Percentiles rank a stretch among this genome's conserved stretches.
phyloP scores from a whole-genome alignment of 2,113 vertebrate genomes.

The Steatornis caripensis region DNA sequence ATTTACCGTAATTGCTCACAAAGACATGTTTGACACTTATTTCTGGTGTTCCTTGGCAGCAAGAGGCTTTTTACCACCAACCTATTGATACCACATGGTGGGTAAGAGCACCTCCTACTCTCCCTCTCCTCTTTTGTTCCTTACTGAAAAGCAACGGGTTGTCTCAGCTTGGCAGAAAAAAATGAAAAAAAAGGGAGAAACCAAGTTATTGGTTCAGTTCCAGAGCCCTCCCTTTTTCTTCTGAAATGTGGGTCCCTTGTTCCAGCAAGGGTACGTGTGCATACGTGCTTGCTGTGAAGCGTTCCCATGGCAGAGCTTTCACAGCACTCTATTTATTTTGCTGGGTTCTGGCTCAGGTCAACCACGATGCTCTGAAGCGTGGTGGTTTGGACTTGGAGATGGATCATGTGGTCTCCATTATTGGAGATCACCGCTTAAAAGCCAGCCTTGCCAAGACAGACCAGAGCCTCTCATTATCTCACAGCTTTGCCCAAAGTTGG shows the following conservation, averaged over 20 bases:
- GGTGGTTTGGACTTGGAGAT: not conserved
- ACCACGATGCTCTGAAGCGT: not conserved
- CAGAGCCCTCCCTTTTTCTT: not conserved
- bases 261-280: not conserved
- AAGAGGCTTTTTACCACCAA: not conserved
- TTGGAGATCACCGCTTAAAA: not conserved
- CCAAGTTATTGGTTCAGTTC: not conserved
- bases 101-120: not conserved
- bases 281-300: not conserved
- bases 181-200: not conserved
- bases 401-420: not conserved
- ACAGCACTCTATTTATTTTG: not conserved
- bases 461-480: not conserved
- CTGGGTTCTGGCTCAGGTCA: not conserved
- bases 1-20: not conserved
- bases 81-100: not conserved
- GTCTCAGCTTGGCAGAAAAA: not conserved
- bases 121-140: not conserved
- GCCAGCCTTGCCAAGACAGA: not conserved
- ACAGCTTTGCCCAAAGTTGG: not conserved
- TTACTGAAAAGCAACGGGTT: not conserved
- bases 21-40: not conserved
- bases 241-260: not conserved
- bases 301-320: not conserved
- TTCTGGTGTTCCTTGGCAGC: slow-evolving; percentile 8